Base-by-base conservation (phyloP, 2,113 vertebrate species). In the Tympanuchus pallidicinctus region DNA sequence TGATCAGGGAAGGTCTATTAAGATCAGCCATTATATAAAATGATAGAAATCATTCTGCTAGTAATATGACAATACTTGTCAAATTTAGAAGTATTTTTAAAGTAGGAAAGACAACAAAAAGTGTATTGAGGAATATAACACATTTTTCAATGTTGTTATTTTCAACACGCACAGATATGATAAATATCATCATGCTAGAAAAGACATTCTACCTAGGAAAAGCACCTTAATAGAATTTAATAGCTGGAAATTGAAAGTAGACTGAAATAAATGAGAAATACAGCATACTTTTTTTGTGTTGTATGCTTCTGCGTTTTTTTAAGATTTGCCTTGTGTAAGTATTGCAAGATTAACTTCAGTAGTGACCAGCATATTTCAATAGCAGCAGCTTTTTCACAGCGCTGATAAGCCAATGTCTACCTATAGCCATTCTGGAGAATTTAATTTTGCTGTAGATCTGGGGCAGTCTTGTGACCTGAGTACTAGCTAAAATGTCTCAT, bases 331-430 rank as follows among this genome's bases (percentile, higher is more conserved):
- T 40, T 17, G 32, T 8, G 1, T 42, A 66, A 61, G 5, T 22
- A 30, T 40, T 21, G 38, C 30, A 82, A 52, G n/a, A 30, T 21
- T 36, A 6, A 16, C 21, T 71, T 67, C 56, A 24, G n/a, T 54
- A 79, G 24, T 8, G 75, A 79, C 10, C 16, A 72, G 8, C 1
- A 5, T 20, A 30, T 78, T 86, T 88, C 25, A 24, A 2, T 11
- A 63, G 16, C 11, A n/a, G 25, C 50, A 75, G 19, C 27, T 71
- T 34, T 80, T 61, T 48, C 24, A 48, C 11, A 48, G 22, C 12
- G 13, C 7, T 43, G 48, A 13, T 47, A 17, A 36, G 2, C 13
- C 0, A 0, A 5, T 36, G 22, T 72, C 14, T 59, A 25, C 30
- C 10, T 82, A 4, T 9, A 38, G 11, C 5, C 14, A 3, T 42